A percentile compares a stretch with the other conserved stretches of the same genome.
phyloP scores from a whole-genome alignment of 2,113 vertebrate genomes.

The Falcunculus frontatus region DNA sequence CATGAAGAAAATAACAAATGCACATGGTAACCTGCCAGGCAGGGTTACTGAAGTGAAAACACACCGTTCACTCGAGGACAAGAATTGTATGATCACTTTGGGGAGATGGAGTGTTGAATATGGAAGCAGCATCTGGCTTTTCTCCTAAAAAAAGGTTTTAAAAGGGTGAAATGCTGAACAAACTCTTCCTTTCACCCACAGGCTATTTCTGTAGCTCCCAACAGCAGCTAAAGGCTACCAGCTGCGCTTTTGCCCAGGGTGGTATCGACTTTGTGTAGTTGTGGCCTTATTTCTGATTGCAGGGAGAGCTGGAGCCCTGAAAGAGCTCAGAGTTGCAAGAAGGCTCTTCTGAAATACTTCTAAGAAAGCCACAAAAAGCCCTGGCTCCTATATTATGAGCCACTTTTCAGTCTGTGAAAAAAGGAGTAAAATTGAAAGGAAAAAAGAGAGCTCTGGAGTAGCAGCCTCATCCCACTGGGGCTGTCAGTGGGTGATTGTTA shows the following conservation, averaged over 20 bases:
- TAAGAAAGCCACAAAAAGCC: neutral
- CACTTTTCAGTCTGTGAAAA: neutral
- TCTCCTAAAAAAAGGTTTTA: constrained; percentile 28
- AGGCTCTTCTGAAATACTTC: neutral
- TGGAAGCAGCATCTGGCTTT: constrained; percentile 1
- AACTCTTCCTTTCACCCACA: neutral
- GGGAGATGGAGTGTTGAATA: constrained; percentile 4
- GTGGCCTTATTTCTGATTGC: neutral
- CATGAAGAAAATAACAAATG: neutral
- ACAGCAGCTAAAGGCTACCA: neutral
- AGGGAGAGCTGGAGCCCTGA: neutral
- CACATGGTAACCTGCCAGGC: neutral
- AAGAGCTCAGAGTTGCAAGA: neutral
- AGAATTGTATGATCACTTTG: neutral
- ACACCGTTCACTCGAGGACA: neutral
- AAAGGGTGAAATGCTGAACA: constrained; percentile 37
- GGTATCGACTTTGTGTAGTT: neutral
- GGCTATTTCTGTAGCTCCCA: constrained; percentile 8
- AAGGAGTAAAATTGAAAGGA: neutral
- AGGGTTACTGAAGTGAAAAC: constrained; percentile 2
- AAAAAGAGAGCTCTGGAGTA: neutral
- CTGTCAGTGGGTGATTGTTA: neutral
- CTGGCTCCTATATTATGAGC: neutral
- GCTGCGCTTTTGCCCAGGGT: neutral
- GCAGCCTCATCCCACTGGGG: neutral